Percentiles rank a stretch among this genome's conserved stretches.
These are phyloP conservation scores for Branchinecta sandiegonensis DNA, from an alignment of 2,888 invertebrate genomes.

Conservation along the genomic window DNA sequence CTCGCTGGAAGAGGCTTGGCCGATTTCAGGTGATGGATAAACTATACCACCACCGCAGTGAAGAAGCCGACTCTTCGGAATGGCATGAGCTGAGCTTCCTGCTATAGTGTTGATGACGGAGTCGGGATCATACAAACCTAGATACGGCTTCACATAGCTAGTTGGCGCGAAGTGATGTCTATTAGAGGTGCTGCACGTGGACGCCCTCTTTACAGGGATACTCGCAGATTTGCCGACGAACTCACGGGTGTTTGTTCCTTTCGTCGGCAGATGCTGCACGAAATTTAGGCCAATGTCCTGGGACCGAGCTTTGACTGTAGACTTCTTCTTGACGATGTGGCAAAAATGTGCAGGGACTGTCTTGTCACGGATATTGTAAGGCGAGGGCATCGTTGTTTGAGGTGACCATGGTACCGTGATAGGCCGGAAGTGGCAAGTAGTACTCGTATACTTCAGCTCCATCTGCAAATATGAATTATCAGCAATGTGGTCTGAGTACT, in stretches of 20 bases:
- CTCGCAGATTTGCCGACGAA: background rate
- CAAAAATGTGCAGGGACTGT: constrained; percentile 9
- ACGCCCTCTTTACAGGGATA: constrained; percentile 1
- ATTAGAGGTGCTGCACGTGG: background rate
- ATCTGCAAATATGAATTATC: background rate
- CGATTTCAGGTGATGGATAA: background rate
- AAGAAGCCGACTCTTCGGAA: constrained; percentile 7
- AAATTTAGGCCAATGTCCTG: constrained; percentile 3
- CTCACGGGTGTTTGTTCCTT: background rate
- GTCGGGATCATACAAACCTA: background rate
- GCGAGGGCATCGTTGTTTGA: background rate
- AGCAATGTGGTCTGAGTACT: too few relatives aligned
- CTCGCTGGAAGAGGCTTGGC: background rate
- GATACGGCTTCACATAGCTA: background rate
- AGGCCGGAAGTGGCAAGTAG: constrained; percentile 2
- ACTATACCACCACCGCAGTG: constrained; percentile 12
- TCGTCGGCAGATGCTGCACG: background rate
- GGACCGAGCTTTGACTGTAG: background rate
- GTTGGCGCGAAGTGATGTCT: constrained; percentile 3
- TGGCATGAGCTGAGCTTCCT: background rate
- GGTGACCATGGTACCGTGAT: constrained; percentile 6
- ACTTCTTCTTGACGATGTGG: background rate
- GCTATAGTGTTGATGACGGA: background rate
- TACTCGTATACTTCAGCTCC: background rate
- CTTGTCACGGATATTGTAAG: constrained; percentile 13